Conservation (phyloP, 2,113 vertebrate species). For the Coptodon bakossiorum region DNA sequence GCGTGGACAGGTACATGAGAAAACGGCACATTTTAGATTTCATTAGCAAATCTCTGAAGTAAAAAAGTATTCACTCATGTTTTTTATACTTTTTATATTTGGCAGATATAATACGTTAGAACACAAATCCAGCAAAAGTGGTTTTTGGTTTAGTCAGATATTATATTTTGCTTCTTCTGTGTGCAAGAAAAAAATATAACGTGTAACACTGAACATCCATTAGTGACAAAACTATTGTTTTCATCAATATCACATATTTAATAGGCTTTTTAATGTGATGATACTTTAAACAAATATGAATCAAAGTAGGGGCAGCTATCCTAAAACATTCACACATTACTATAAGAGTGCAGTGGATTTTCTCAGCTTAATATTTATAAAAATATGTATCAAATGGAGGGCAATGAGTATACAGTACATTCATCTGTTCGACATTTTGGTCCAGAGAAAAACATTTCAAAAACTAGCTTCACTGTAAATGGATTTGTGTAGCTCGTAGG, state of each 20-base stretch:
- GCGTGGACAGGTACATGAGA: not conserved
- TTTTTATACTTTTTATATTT: not conserved
- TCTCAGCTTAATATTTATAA: not conserved
- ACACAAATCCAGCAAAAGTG: constrained; percentile 18
- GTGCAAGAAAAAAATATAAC: not conserved
- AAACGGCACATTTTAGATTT: not conserved
- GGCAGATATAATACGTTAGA: not conserved
- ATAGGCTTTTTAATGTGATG: not conserved
- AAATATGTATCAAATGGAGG: not conserved
- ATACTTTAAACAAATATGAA: not conserved
- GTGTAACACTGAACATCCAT: not conserved
- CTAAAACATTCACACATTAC: not conserved
- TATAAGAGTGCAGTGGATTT: not conserved
- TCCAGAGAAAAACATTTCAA: not conserved
- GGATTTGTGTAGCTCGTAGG: not conserved
- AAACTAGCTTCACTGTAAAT: not conserved
- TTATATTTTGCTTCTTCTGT: not conserved
- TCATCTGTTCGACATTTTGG: not conserved
- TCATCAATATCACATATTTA: not conserved
- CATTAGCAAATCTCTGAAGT: not conserved
- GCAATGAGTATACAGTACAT: not conserved
- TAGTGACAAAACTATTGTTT: not conserved
- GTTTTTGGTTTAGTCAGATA: not conserved
- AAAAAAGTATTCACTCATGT: not conserved
- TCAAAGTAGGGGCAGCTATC: not conserved